phyloP scores from a whole-genome alignment of 1,140 invertebrate species.

The Drosophila lowei region DNA sequence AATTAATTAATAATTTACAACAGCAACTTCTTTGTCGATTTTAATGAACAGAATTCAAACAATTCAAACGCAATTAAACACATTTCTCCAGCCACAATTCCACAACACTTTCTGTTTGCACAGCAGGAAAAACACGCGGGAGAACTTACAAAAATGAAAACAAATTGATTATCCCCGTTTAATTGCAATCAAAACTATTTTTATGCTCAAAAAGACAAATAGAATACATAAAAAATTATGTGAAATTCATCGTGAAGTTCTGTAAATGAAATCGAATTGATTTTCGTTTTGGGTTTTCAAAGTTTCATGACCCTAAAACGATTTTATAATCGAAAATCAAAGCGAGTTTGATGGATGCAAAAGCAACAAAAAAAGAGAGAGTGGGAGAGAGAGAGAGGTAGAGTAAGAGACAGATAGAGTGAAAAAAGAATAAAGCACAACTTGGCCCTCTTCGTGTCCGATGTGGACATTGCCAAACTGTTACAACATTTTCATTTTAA shows the following conservation, averaged over 20 bases:
- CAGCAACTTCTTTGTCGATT: background rate
- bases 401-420: constrained; percentile 9
- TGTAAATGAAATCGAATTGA: constrained; percentile 32
- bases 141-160: constrained; percentile 10
- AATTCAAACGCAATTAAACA: constrained; percentile 38
- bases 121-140: constrained; percentile 1
- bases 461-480: constrained; percentile 47
- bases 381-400: background rate
- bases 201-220: constrained; percentile 5
- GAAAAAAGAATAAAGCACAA: constrained; percentile 42
- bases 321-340: constrained; percentile 49
- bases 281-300: constrained; percentile 10
- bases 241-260: constrained; percentile 3
- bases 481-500: constrained; percentile 81
- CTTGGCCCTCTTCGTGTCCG: constrained; percentile 20
- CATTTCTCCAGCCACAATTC: constrained; percentile 21
- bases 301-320: constrained; percentile 51
- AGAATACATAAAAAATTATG: constrained; percentile 15
- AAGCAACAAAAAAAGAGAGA: background rate
- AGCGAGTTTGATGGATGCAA: constrained; percentile 8
- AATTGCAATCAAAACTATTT: constrained; percentile 8
- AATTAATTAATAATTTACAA: constrained; percentile 13
- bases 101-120: constrained; percentile 2
- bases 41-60: constrained; percentile 25
- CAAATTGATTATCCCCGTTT: constrained; percentile 27